phyloP scores from a whole-genome alignment of 2,113 vertebrate species.

The Bostrychus sinensis region DNA sequence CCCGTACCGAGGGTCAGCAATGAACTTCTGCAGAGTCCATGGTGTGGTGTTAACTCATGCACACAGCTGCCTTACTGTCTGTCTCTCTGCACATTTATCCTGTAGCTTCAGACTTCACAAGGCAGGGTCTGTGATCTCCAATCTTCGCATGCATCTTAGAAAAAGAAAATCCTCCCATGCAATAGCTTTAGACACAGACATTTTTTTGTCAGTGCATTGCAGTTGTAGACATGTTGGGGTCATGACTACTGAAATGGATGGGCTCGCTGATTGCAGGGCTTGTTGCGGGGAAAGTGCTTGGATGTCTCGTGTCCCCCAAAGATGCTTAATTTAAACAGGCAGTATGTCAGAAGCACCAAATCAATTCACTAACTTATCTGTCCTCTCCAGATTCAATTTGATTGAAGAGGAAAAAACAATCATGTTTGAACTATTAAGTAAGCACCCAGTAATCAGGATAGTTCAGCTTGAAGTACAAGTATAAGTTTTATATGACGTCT shows the following conservation, averaged over 20 bases:
- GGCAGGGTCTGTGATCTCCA: conserved; percentile 30
- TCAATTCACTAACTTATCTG: conserved; percentile 10
- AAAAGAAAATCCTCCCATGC: conserved; percentile 34
- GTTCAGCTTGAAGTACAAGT: neutral
- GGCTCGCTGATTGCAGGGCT: conserved; percentile 26
- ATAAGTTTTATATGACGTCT: neutral
- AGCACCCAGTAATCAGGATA: conserved; percentile 19
- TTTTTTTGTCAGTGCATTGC: conserved; percentile 19
- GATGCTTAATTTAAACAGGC: conserved; percentile 12
- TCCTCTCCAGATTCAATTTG: neutral
- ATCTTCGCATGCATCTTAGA: conserved; percentile 20
- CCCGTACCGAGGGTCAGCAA: neutral
- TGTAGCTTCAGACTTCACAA: conserved; percentile 36
- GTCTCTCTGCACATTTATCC: conserved; percentile 12
- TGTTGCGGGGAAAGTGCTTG: conserved; percentile 15
- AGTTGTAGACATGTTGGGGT: conserved; percentile 16
- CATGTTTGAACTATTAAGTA: conserved; percentile 8
- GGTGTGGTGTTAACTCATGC: conserved; percentile 15
- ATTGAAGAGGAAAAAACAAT: conserved; percentile 2
- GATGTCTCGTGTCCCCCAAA: conserved; percentile 6
- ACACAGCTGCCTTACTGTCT: conserved; percentile 46
- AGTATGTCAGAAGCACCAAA: conserved; percentile 13
- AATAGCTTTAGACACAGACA: conserved; percentile 24
- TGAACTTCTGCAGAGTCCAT: conserved; percentile 1
- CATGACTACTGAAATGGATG: conserved; percentile 4